phyloP scores from a whole-genome alignment of 1,140 invertebrate species.

The Helicoverpa zea region DNA sequence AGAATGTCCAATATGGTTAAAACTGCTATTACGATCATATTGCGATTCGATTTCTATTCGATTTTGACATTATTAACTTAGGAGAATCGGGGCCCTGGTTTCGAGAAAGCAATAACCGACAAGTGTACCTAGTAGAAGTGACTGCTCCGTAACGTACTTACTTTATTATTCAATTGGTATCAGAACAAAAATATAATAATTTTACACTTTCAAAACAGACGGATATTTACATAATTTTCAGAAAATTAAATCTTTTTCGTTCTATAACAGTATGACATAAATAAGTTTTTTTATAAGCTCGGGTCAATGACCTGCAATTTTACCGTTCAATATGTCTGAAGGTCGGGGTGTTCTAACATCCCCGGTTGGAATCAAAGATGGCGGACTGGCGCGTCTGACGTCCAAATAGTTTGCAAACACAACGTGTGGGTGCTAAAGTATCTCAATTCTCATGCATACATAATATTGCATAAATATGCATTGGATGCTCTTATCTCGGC shows the following conservation, averaged over 20 bases:
- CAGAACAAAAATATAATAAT: not conserved
- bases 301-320: not conserved
- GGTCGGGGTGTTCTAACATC: not conserved
- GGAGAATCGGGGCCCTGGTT: no score
- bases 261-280: not conserved
- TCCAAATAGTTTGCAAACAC: slow-evolving; percentile 1
- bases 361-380: slow-evolving; percentile 13
- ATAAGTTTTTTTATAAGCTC: not conserved
- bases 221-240: not conserved
- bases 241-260: not conserved
- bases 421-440: not conserved
- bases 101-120: no score
- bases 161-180: not conserved
- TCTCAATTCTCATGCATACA: not conserved
- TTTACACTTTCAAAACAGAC: no score
- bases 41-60: no score
- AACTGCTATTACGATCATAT: no score
- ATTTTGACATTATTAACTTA: no score
- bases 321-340: not conserved
- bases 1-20: no score
- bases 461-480: not conserved
- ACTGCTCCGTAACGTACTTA: not conserved
- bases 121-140: no score
- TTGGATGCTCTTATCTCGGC: slow-evolving; percentile 8
- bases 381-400: not conserved